Evolutionary conservation across 37 sponge, comb jelly and placozoan species (phyloP).

Genomic region (Sycon ciliatum): DNA sequence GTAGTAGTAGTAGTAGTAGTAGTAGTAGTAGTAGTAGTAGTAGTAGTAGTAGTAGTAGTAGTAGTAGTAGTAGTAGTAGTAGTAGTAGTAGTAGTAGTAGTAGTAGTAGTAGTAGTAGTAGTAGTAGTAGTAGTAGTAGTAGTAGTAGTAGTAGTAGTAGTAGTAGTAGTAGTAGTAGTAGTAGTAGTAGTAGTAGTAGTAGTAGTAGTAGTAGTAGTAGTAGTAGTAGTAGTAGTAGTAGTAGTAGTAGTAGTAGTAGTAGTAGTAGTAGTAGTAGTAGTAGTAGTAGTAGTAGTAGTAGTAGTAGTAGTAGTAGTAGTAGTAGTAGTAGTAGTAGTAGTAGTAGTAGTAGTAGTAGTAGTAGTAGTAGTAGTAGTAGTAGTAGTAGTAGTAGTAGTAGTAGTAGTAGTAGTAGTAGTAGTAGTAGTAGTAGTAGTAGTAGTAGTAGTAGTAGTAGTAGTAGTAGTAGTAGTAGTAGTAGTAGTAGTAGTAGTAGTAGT

Average conservation of each 20-base stretch:
- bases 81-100: slow-evolving; percentile 8
- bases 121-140: slow-evolving; percentile 8
- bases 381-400: slow-evolving; percentile 2
- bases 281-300: slow-evolving; percentile 2
- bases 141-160: not conserved
- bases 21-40: slow-evolving; percentile 8
- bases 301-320: slow-evolving; percentile 8
- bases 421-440: not conserved
- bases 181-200: not conserved
- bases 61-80: slow-evolving; percentile 8
- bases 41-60: not conserved
- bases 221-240: slow-evolving; percentile 6
- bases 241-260: slow-evolving; percentile 8
- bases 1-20: slow-evolving; percentile 8
- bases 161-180: not conserved
- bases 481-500: slow-evolving; percentile 8
- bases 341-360: slow-evolving; percentile 2
- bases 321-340: not conserved
- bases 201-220: slow-evolving; percentile 8
- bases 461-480: slow-evolving; percentile 6
- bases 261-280: slow-evolving; percentile 8
- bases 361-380: slow-evolving; percentile 8
- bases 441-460: slow-evolving; percentile 8
- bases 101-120: slow-evolving; percentile 6
- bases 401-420: not conserved